Conservation (phyloP, 2,888 invertebrate species). For the Monochamus alternatus region DNA sequence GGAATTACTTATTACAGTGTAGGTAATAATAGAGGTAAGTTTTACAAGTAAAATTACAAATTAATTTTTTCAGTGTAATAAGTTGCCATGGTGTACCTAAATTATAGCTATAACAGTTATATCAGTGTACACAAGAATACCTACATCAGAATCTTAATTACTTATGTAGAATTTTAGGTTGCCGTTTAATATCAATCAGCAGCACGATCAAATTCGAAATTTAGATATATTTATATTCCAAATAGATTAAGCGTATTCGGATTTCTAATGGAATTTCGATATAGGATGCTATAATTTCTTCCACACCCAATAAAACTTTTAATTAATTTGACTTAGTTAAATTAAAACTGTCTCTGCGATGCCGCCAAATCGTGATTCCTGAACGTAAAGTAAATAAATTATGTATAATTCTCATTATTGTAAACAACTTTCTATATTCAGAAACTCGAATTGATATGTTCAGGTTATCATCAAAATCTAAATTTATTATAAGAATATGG, state of each 20-base stretch:
- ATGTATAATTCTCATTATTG: constrained; percentile 38
- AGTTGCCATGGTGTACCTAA: no score
- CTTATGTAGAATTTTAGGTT: not conserved
- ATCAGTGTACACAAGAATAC: no score
- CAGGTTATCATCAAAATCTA: constrained; percentile 45
- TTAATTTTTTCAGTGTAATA: no score
- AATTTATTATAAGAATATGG: constrained; percentile 47
- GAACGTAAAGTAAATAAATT: constrained; percentile 26
- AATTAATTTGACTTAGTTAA: constrained; percentile 31
- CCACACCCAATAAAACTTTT: constrained; percentile 16
- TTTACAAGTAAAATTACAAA: no score
- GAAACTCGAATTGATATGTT: constrained; percentile 43
- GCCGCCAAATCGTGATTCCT: constrained; percentile 33
- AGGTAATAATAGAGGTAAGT: no score
- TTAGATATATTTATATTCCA: not conserved
- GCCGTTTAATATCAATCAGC: not conserved
- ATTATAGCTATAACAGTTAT: no score
- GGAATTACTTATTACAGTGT: no score
- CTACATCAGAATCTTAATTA: not conserved
- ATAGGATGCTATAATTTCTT: not conserved
- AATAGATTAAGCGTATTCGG: not conserved
- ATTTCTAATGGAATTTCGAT: not conserved
- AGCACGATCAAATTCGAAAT: not conserved
- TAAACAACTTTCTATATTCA: constrained; percentile 50
- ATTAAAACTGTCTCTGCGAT: constrained; percentile 23